Evolutionary conservation across 2,797 vertebrate species (phyloP).

Genomic region (Squalus acanthias): DNA sequence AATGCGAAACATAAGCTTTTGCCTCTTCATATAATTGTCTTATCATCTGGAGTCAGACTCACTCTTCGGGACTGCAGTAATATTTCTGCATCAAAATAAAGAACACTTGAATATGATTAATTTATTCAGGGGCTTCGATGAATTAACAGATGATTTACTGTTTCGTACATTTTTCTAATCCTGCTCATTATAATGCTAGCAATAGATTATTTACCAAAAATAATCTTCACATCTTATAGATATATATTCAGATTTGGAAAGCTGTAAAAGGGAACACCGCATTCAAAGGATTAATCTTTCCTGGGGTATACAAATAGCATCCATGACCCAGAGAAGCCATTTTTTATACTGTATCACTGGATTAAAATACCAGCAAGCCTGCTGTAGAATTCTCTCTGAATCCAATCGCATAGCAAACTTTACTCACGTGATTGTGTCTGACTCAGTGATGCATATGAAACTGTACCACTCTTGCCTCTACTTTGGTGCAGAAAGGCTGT

Average conservation of each 20-base stretch:
- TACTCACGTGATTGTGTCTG: neutral
- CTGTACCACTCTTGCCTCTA: neutral
- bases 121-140: neutral
- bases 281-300: neutral
- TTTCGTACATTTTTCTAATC: neutral
- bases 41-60: neutral
- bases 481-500: neutral
- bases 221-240: neutral
- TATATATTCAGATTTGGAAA: neutral
- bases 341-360: neutral
- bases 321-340: neutral
- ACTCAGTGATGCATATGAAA: neutral
- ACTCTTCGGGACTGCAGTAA: neutral
- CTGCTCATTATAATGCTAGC: neutral
- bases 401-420: neutral
- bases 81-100: neutral
- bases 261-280: neutral
- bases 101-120: neutral
- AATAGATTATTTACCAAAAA: neutral
- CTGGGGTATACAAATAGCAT: neutral
- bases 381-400: neutral
- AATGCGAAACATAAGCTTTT: neutral
- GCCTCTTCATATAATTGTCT: neutral
- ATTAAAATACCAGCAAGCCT: neutral
- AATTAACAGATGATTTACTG: neutral